These are phyloP conservation scores for Burhinus oedicnemus DNA, from an alignment of 2,113 vertebrate species.

Conservation along the genomic window DNA sequence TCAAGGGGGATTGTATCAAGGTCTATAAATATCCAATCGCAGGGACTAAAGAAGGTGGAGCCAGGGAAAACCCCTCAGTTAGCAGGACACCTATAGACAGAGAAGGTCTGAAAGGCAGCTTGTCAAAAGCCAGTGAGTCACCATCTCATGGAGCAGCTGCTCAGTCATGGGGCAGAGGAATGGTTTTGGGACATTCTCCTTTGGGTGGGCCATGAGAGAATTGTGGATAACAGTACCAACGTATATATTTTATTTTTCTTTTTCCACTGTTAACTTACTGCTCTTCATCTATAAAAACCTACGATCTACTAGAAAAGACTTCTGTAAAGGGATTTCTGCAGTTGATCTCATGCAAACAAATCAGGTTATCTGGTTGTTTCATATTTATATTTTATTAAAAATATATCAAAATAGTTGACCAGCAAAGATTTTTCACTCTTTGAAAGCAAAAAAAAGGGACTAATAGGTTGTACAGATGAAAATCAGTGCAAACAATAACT, in stretches of 20 bases:
- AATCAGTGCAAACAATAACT: constrained; percentile 18
- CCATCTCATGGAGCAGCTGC: not conserved
- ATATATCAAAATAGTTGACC: not conserved
- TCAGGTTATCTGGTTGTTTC: not conserved
- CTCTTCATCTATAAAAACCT: not conserved
- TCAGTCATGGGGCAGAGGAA: not conserved
- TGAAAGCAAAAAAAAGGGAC: not conserved
- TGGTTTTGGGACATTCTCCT: not conserved
- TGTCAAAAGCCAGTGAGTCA: not conserved
- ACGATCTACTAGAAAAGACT: not conserved
- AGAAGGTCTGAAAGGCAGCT: not conserved
- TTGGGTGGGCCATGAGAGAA: not conserved
- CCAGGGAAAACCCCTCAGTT: not conserved
- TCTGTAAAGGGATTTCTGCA: not conserved
- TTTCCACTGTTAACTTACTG: not conserved
- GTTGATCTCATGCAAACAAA: not conserved
- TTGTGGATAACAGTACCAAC: not conserved
- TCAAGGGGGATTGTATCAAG: not conserved
- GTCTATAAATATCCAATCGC: not conserved
- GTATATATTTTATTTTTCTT: rapidly evolving
- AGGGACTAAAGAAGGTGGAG: not conserved
- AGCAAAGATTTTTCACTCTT: not conserved
- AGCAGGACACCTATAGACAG: not conserved
- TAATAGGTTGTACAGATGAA: not conserved
- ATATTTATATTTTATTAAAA: not conserved